Evolutionary conservation across 2,797 vertebrate genomes (phyloP), one percentile per base, ranked within the genome.

Genomic region (Eupleurogrammus muticus): DNA sequence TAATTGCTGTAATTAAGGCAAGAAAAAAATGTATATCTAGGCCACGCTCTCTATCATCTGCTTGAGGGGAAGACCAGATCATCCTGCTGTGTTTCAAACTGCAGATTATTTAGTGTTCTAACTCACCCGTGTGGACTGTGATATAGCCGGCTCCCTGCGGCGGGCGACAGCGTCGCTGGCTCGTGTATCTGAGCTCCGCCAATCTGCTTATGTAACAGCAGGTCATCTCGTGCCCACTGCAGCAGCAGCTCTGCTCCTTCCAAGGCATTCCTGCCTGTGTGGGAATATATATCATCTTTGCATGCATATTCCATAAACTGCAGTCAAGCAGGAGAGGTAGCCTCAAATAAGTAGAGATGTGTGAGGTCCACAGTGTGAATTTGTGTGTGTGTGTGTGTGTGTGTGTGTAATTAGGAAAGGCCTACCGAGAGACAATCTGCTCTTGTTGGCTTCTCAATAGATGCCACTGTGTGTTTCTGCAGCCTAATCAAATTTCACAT

Each of bases 391-490:
- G 20, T 35, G 19, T 54, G 61, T 59, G 81, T 73, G 76, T 35
- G 19, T 54, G 61, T 59, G 81, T 73, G 76, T 77, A 73, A 88
- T 87, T 82, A 60, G 80, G 69, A 74, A 80, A 81, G 60, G 83
- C 71, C 75, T 63, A 61, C 73, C 6, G 47, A 56, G 71, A 79
- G 72, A 90, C 89, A 92, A 82, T 88, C 86, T 87, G 79, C 88
- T 83, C 77, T 90, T 92, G 90, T 92, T 92, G 83, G 80, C 79
- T 68, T 82, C 81, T 92, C 81, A 90, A 92, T 90, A 80, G 88
- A 86, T 66, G 73, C 77, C 77, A 81, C 87, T 92, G 88, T 92
- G 88, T 92, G 82, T 84, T 89, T 85, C 84, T 89, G 87, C 87
- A 87, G 82, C 80, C 87, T 82, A 88, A 92, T 92, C 87, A 90